Base-by-base conservation (phyloP, 2,113 vertebrate genomes). In the Puffinus mauretanicus region DNA sequence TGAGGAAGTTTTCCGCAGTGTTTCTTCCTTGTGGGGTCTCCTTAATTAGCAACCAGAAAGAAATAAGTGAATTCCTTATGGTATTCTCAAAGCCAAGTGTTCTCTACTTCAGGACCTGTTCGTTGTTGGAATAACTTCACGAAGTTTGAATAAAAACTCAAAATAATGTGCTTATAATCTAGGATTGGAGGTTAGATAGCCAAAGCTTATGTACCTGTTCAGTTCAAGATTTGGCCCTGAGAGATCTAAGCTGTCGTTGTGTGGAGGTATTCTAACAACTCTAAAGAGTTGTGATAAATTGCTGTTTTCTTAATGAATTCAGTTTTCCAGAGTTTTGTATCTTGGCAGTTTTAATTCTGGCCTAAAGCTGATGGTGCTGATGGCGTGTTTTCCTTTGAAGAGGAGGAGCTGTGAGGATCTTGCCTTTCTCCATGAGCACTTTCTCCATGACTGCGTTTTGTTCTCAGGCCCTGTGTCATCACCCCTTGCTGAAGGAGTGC, bases 291-390 rank as follows among this genome's bases (percentile, higher is more conserved):
- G 67, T 77, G 77, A 9, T 75, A 85, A 80, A n/a, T 75, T 94
- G 42, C 46, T 76, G 34, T 55, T 94, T 88, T 58, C 47, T 65
- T 89, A 60, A 73, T 57, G 10, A 52, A 80, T 38, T 78, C 47
- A 49, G 16, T 71, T 93, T 86, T 66, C 21, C 16, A 22, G 55
- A 47, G 40, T 60, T 92, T 94, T 83, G 11, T 96, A 60, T 92
- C 95, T 94, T 84, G 91, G 83, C 94, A 94, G 93, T 95, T 96
- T 95, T 77, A 80, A 54, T 88, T 91, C 57, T 81, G 29, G 30
- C 34, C 58, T 83, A 64, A 82, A 93, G 27, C 15, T 85, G 25
- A 18, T 82, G 25, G 24, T 82, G 21, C 36, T 70, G 24, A n/a
- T 60, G 22, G 18, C 17, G 4, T 82, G 21, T 86, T 82, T 91